phyloP scores from a whole-genome alignment of 2,888 invertebrate species.

The Notodonta ziczac region DNA sequence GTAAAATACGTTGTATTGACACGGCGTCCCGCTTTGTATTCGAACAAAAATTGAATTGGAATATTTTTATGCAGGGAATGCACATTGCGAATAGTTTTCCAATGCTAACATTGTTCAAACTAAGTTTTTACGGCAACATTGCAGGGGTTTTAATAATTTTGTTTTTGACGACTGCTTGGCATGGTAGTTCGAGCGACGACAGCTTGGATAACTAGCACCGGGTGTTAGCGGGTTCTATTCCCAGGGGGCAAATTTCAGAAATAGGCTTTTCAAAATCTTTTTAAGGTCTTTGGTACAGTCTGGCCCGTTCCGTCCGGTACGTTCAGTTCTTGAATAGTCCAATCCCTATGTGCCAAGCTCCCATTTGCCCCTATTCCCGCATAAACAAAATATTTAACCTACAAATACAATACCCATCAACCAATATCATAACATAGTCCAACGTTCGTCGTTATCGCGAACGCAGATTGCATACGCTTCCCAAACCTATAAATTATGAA shows the following conservation, averaged over 20 bases:
- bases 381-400: too few species aligned
- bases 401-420: slow-evolving; percentile 3
- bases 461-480: background rate
- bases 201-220: too few species aligned
- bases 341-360: too few species aligned
- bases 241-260: too few species aligned
- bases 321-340: too few species aligned
- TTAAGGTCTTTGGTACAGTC: too few species aligned
- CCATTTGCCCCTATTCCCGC: background rate
- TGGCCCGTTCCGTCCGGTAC: too few species aligned
- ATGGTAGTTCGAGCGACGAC: too few species aligned
- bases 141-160: slow-evolving; percentile 1
- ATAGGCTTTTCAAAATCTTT: too few species aligned
- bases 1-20: too few species aligned
- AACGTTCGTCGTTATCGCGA: background rate
- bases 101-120: slow-evolving; percentile 23
- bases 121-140: slow-evolving; percentile 7
- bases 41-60: slow-evolving; percentile 19
- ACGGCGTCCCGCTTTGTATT: slow-evolving; percentile 7
- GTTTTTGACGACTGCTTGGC: too few species aligned
- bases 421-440: background rate
- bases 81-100: slow-evolving; percentile 25
- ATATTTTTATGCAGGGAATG: slow-evolving; percentile 20
- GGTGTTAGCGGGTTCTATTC: too few species aligned
- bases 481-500: slow-evolving; percentile 1